A percentile compares a stretch with the other conserved stretches of the same genome.
phyloP scores from a whole-genome alignment of 2,113 vertebrate species.

The Paralichthys olivaceus region DNA sequence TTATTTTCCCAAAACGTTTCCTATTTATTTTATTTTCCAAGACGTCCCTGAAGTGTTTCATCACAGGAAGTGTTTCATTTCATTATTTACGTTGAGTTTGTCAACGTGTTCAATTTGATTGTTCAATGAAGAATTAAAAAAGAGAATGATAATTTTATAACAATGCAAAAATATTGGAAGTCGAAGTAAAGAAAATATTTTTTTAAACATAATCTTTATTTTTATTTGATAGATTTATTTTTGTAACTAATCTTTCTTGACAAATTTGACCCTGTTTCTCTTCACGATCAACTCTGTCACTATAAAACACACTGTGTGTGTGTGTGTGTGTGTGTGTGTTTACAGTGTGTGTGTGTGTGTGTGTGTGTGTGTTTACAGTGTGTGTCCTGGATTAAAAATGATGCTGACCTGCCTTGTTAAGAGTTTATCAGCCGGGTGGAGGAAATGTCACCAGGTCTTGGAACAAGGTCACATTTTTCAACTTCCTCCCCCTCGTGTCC shows the following conservation, averaged over 20 bases:
- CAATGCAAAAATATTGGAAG: too few species aligned
- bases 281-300: too few species aligned
- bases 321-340: not conserved
- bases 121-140: too few species aligned
- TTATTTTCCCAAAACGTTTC: not conserved
- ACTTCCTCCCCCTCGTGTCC: conserved; percentile 16
- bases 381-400: conserved; percentile 66
- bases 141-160: too few species aligned
- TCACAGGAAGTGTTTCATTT: not conserved
- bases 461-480: conserved; percentile 80
- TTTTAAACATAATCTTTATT: too few species aligned
- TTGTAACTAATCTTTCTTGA: too few species aligned
- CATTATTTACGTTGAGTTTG: too few species aligned
- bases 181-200: too few species aligned
- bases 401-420: conserved; percentile 68
- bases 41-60: not conserved
- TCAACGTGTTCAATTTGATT: too few species aligned
- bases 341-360: not conserved
- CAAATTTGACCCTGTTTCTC: too few species aligned
- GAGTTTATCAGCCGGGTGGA: conserved; percentile 63
- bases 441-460: conserved; percentile 76
- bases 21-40: not conserved
- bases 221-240: too few species aligned
- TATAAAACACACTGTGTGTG: too few species aligned
- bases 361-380: not conserved